These are phyloP conservation scores for Criorhina ranunculi DNA, from an alignment of 2,888 invertebrate genomes.

Conservation along the genomic window DNA sequence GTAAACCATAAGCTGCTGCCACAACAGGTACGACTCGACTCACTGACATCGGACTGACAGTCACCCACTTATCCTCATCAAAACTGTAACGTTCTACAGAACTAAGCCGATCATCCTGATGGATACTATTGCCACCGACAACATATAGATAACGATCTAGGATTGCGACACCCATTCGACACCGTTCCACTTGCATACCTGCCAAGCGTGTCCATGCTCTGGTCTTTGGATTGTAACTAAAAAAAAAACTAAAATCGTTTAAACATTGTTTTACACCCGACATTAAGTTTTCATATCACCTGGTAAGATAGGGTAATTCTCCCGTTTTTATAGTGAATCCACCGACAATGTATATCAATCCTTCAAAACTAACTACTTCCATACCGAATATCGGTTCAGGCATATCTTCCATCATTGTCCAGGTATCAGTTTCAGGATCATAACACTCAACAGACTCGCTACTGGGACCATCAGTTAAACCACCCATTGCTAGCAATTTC, in stretches of 20 bases:
- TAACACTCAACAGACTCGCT: constrained; percentile 95
- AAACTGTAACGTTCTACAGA: constrained; percentile 90
- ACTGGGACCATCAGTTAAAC: constrained; percentile 97
- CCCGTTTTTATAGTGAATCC: constrained; percentile 93
- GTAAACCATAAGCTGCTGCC: constrained; percentile 91
- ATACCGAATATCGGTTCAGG: constrained; percentile 95
- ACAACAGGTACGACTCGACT: constrained; percentile 94
- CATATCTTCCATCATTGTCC: constrained; percentile 91
- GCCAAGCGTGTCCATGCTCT: constrained; percentile 92
- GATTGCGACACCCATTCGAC: constrained; percentile 95
- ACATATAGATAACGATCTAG: constrained; percentile 93
- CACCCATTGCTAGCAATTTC: constrained; percentile 94
- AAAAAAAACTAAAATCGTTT: constrained; percentile 22
- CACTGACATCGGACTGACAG: constrained; percentile 89
- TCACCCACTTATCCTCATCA: constrained; percentile 89
- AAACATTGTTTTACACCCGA: background rate
- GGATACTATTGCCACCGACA: constrained; percentile 94
- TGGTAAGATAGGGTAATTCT: constrained; percentile 91
- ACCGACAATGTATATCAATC: constrained; percentile 93
- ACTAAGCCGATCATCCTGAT: constrained; percentile 91
- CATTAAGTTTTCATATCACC: constrained; percentile 77
- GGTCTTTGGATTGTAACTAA: constrained; percentile 91
- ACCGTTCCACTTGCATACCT: constrained; percentile 92
- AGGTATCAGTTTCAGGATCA: constrained; percentile 91
- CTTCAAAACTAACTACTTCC: constrained; percentile 91